Evolutionary conservation across 2,113 vertebrate genomes (phyloP).

Genomic region (Ariopsis seemanni): DNA sequence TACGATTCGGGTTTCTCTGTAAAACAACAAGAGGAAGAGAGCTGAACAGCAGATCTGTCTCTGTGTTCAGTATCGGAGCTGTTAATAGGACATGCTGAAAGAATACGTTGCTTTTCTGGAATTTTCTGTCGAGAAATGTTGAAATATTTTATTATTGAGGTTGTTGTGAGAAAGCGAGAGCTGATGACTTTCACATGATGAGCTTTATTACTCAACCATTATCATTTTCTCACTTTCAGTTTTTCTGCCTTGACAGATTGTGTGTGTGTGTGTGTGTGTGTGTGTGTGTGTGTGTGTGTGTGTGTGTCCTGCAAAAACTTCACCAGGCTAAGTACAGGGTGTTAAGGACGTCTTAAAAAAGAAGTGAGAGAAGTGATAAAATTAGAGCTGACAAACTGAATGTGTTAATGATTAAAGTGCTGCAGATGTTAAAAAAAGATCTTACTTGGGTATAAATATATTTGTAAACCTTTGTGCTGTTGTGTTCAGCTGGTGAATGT

Average conservation of each 20-base stretch:
- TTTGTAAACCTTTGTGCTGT: not conserved
- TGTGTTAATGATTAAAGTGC: not conserved
- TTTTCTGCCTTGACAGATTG: not conserved
- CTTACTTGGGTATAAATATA: not conserved
- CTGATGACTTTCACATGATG: not conserved
- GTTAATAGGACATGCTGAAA: not conserved
- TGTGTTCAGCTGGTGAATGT: not conserved
- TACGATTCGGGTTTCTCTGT: not conserved
- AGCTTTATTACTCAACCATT: not conserved
- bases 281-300: conserved; percentile 30
- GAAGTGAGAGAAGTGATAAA: conserved; percentile 15
- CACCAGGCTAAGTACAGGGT: conserved; percentile 5
- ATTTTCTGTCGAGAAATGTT: not conserved
- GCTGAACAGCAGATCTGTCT: not conserved
- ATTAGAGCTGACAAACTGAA: not conserved
- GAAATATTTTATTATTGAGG: not conserved
- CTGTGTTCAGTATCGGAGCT: not conserved
- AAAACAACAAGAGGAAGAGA: not conserved
- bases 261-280: not conserved
- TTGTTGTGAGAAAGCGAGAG: not conserved
- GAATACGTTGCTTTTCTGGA: not conserved
- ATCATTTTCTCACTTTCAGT: not conserved
- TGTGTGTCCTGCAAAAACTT: not conserved
- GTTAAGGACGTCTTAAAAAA: not conserved
- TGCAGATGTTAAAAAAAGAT: not conserved